These are phyloP conservation scores for Cetoscarus ocellatus DNA, from an alignment of 2,797 vertebrate species.

Conservation along the genomic window DNA sequence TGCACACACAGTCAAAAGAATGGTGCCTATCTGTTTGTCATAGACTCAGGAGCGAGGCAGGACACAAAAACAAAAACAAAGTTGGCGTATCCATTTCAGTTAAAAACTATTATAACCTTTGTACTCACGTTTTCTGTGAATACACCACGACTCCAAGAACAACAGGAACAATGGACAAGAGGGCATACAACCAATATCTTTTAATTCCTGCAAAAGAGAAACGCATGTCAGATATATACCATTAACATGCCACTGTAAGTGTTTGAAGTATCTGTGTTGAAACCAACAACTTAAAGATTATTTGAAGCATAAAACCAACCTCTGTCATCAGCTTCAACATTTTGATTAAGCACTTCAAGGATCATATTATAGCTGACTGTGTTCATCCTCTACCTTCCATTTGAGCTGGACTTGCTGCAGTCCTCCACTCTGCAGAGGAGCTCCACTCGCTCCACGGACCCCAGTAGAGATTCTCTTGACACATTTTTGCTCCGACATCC, in stretches of 20 bases:
- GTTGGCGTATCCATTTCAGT: no score
- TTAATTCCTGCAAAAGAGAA: conserved; percentile 14
- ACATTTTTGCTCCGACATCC: conserved; percentile 67
- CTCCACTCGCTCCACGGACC: conserved; percentile 85
- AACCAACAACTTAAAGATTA: no score
- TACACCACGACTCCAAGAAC: conserved; percentile 18
- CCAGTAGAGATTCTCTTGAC: accelerated
- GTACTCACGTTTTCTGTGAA: conserved; percentile 74
- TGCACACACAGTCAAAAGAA: no score
- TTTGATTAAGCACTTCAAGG: neutral
- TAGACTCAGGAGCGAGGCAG: no score
- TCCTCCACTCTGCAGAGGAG: conserved; percentile 34
- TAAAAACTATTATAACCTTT: neutral
- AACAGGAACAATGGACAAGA: neutral
- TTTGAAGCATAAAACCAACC: neutral
- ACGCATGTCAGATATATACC: no score
- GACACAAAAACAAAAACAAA: no score
- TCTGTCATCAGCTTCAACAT: neutral
- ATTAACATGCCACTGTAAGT: neutral
- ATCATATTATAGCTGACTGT: neutral
- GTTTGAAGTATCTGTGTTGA: no score
- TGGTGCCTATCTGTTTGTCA: no score
- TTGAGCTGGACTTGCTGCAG: neutral
- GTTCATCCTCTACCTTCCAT: conserved; percentile 2
- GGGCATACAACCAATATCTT: neutral